Evolutionary conservation across 2,113 vertebrate genomes (phyloP).

Genomic region (Megaleporinus macrocephalus): DNA sequence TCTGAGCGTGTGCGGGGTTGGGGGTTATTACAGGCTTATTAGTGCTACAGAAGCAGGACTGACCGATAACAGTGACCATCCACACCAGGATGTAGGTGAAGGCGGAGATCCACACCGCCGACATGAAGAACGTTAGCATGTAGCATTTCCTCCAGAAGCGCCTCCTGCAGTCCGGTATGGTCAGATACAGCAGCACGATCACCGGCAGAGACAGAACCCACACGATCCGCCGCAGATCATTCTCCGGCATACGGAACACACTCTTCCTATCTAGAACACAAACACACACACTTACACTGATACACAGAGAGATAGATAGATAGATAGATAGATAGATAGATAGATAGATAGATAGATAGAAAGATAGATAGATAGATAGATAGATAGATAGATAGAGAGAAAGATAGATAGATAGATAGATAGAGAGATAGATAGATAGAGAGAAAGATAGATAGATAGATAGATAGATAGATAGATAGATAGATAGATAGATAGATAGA

Average conservation of each 20-base stretch:
- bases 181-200: slow-evolving; percentile 86
- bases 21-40: too few relatives aligned
- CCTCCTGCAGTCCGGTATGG: slow-evolving; percentile 91
- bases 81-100: slow-evolving; percentile 95
- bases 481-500: too few relatives aligned
- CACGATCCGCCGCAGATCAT: slow-evolving; percentile 88
- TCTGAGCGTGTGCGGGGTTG: too few relatives aligned
- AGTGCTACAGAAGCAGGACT: slow-evolving; percentile 48
- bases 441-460: too few relatives aligned
- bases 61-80: slow-evolving; percentile 96
- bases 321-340: too few relatives aligned
- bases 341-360: too few relatives aligned
- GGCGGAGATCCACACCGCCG: slow-evolving; percentile 93
- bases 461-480: too few relatives aligned
- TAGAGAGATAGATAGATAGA: too few relatives aligned
- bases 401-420: too few relatives aligned
- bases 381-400: too few relatives aligned
- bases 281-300: not conserved
- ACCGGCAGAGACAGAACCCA: slow-evolving; percentile 94
- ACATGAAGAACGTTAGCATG: slow-evolving; percentile 92
- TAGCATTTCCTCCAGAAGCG: slow-evolving; percentile 90
- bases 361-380: too few relatives aligned
- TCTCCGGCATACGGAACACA: slow-evolving; percentile 90
- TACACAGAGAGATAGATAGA: not conserved
- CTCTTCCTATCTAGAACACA: slow-evolving; percentile 79